Evolutionary conservation across 2,888 invertebrate genomes (phyloP).

Genomic region (Rambutsinella grinnellia): DNA sequence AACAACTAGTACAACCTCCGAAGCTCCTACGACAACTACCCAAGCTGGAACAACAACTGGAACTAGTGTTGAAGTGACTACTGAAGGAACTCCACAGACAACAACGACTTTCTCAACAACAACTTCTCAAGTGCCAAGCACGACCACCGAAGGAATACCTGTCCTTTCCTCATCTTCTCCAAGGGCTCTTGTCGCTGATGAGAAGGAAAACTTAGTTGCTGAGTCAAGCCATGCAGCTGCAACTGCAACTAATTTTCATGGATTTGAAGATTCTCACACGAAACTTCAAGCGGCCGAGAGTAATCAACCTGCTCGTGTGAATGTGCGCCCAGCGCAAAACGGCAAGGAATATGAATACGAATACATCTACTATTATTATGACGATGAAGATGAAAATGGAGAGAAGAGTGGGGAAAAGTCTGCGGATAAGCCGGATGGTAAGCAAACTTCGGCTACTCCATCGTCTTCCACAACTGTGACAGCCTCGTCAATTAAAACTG

Average conservation of each 20-base stretch:
- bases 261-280: constrained; percentile 65
- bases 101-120: constrained; percentile 30
- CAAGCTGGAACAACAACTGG: constrained; percentile 15
- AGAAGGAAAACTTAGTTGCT: constrained; percentile 64
- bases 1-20: constrained; percentile 4
- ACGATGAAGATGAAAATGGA: constrained; percentile 76
- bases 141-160: constrained; percentile 10
- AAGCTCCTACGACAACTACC: constrained; percentile 14
- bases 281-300: constrained; percentile 64
- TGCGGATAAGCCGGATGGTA: constrained; percentile 3
- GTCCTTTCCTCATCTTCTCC: constrained; percentile 28
- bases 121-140: constrained; percentile 14
- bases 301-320: constrained; percentile 77
- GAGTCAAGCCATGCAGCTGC: constrained; percentile 57
- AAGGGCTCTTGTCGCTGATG: constrained; percentile 23
- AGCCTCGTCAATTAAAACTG: constrained; percentile 18
- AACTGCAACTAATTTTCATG: constrained; percentile 59
- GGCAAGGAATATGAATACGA: constrained; percentile 93
- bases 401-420: constrained; percentile 10
- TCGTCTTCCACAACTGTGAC: constrained; percentile 25
- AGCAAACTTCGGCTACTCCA: constrained; percentile 4
- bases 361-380: constrained; percentile 91
- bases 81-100: constrained; percentile 2
- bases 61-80: not conserved
- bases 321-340: constrained; percentile 89